Percentiles rank a stretch among this genome's conserved stretches.
Evolutionary conservation across 2,888 invertebrate species (phyloP).

Genomic region (Lasioglossum pauxillum): DNA sequence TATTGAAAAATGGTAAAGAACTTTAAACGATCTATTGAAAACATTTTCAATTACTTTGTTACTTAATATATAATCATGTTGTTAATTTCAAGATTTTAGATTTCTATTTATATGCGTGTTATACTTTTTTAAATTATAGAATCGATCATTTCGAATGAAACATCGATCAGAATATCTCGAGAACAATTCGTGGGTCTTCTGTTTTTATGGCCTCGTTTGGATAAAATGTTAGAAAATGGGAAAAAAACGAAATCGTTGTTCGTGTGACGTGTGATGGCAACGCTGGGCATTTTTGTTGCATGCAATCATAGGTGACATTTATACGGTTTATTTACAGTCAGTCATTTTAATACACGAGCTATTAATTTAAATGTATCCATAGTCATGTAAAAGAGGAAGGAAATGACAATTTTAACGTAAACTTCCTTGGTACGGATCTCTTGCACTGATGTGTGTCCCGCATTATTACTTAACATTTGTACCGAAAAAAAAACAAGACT

Average conservation of each 20-base stretch:
- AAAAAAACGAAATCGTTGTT: slow-evolving; percentile 22
- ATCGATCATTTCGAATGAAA: slow-evolving; percentile 21
- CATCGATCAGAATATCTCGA: slow-evolving; percentile 16
- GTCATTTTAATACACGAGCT: slow-evolving; percentile 39
- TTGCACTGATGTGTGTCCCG: slow-evolving; percentile 44
- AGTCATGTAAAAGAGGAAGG: slow-evolving; percentile 52
- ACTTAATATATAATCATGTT: slow-evolving; percentile 52
- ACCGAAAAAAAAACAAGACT: slow-evolving; percentile 46
- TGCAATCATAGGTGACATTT: slow-evolving; percentile 63
- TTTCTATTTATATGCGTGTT: slow-evolving; percentile 52
- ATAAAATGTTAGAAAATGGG: slow-evolving; percentile 8
- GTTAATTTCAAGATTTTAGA: slow-evolving; percentile 56
- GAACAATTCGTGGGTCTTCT: not conserved
- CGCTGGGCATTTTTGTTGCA: slow-evolving; percentile 15
- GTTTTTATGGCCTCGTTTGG: slow-evolving; percentile 28
- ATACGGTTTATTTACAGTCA: slow-evolving; percentile 49
- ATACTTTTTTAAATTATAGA: slow-evolving; percentile 39
- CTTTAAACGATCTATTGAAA: slow-evolving; percentile 19
- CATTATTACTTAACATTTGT: slow-evolving; percentile 43
- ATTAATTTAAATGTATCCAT: slow-evolving; percentile 45
- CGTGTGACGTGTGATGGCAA: slow-evolving; percentile 20
- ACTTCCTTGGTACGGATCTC: slow-evolving; percentile 47
- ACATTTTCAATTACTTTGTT: slow-evolving; percentile 50
- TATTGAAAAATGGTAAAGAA: slow-evolving; percentile 13
- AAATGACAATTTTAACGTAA: slow-evolving; percentile 9